Evolutionary conservation across 37 sponge, comb jelly and placozoan genomes (phyloP), one percentile per base, ranked within the genome.

Genomic region (Oscarella lobularis): DNA sequence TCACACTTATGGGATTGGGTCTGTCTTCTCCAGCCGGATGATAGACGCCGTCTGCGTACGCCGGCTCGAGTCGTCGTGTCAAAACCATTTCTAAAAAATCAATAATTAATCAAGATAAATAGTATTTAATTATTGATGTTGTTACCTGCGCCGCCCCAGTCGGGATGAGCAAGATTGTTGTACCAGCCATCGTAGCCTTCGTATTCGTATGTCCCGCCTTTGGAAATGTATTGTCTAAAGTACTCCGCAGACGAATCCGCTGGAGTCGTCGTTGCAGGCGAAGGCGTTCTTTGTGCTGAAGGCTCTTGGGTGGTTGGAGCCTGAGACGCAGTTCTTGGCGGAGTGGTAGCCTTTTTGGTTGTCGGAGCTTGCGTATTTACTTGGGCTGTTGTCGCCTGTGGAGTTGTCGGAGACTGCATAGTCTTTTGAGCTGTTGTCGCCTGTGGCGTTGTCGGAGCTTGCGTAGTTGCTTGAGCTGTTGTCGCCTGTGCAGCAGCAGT

Each of bases 161-260:
- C 90, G 1, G 86, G 83, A 77, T 96, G 89, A 38, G 96, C 90
- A 31, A 83, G 85, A 74, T 96, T 96, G 84, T 96, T 86, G 86
- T 87, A 96, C 96, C 92, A 92, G 29, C 96, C 96, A 72, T 96
- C 92, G 39, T 87, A 96, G 37, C 81, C 38, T 48, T 82, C 84
- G 79, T 81, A 88, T 35, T 91, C 92, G 76, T 85, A 96, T 35
- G 80, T 40, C 72, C 30, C 60, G 20, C 60, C 14, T 27, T 48
- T 9, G 20, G 9, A n/a, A n/a, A n/a, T n/a, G n/a, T n/a, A n/a
- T n/a, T n/a, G n/a, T n/a, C n/a, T n/a, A n/a, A n/a, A n/a, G n/a
- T n/a, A n/a, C n/a, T n/a, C n/a, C n/a, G n/a, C n/a, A n/a, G n/a
- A n/a, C n/a, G n/a, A n/a, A n/a, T n/a, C n/a, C n/a, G n/a, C n/a